These are phyloP conservation scores for Musca vetustissima DNA, from an alignment of 1,140 invertebrate genomes.

Conservation along the genomic window DNA sequence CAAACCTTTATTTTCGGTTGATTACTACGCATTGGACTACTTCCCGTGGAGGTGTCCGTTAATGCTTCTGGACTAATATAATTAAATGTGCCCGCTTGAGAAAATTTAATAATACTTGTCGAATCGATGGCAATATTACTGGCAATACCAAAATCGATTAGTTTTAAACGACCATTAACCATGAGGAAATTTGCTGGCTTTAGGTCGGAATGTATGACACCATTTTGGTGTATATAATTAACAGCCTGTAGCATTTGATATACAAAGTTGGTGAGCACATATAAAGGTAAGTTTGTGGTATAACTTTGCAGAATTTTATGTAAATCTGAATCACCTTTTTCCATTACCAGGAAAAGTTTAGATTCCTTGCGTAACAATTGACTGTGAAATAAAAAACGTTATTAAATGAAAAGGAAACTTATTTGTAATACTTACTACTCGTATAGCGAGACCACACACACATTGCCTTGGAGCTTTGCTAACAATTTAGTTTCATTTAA, in stretches of 20 bases:
- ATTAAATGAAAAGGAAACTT: background rate
- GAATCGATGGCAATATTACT: slow-evolving; percentile 84
- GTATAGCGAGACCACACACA: slow-evolving; percentile 81
- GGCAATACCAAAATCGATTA: slow-evolving; percentile 99
- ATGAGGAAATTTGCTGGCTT: slow-evolving; percentile 97
- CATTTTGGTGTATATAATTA: slow-evolving; percentile 82
- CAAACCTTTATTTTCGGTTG: slow-evolving; percentile 51
- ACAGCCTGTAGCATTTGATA: slow-evolving; percentile 92
- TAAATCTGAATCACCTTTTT: slow-evolving; percentile 90
- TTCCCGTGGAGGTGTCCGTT: slow-evolving; percentile 59
- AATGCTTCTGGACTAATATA: slow-evolving; percentile 97
- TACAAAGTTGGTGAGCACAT: slow-evolving; percentile 88
- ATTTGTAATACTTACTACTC: slow-evolving; percentile 86
- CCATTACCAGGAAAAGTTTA: slow-evolving; percentile 85
- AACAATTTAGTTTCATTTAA: slow-evolving; percentile 89
- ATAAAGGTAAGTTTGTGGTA: slow-evolving; percentile 62
- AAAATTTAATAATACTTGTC: slow-evolving; percentile 85
- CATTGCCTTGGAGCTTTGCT: slow-evolving; percentile 78
- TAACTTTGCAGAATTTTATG: slow-evolving; percentile 71
- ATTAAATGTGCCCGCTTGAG: slow-evolving; percentile 85
- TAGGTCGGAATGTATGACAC: slow-evolving; percentile 93
- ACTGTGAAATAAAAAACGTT: slow-evolving; percentile 35
- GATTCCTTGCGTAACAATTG: slow-evolving; percentile 63
- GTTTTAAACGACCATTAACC: slow-evolving; percentile 82
- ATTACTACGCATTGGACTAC: slow-evolving; percentile 47